phyloP scores from a whole-genome alignment of 2,888 invertebrate genomes.

The Carterocephalus palaemon region DNA sequence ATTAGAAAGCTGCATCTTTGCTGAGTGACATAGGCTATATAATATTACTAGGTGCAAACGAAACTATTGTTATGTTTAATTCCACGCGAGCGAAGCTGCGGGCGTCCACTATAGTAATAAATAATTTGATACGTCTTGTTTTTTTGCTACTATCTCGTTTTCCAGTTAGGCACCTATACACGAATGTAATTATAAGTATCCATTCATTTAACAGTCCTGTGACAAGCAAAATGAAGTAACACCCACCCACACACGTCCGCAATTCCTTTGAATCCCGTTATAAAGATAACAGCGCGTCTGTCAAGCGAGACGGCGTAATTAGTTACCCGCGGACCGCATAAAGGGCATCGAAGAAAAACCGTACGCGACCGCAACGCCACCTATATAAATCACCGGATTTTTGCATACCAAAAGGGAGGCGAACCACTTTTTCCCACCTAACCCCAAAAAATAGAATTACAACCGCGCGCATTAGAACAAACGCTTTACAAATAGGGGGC shows the following conservation, averaged over 20 bases:
- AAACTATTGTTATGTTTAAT: too few species aligned
- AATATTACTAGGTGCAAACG: too few species aligned
- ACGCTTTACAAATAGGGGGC: constrained; percentile 57
- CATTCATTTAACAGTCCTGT: neutral
- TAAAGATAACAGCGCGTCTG: constrained; percentile 26
- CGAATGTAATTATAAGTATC: too few species aligned
- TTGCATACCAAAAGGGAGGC: constrained; percentile 58
- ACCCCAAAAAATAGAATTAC: constrained; percentile 68
- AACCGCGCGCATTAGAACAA: constrained; percentile 75
- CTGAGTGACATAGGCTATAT: too few species aligned
- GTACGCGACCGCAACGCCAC: constrained; percentile 33
- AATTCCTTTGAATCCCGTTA: constrained; percentile 20
- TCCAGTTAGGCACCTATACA: too few species aligned
- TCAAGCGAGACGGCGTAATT: constrained; percentile 30
- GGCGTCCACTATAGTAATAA: too few species aligned
- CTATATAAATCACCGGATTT: constrained; percentile 54
- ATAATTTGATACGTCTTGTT: too few species aligned
- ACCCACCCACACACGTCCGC: constrained; percentile 5
- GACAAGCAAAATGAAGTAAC: neutral
- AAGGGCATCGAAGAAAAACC: constrained; percentile 41
- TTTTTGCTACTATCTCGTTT: too few species aligned
- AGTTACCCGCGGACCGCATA: constrained; percentile 28
- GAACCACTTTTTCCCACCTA: constrained; percentile 53
- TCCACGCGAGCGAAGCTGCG: too few species aligned
- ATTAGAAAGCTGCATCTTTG: too few species aligned